These are phyloP conservation scores for Tanytarsus gracilentus DNA, from an alignment of 2,888 invertebrate genomes.

Conservation along the genomic window DNA sequence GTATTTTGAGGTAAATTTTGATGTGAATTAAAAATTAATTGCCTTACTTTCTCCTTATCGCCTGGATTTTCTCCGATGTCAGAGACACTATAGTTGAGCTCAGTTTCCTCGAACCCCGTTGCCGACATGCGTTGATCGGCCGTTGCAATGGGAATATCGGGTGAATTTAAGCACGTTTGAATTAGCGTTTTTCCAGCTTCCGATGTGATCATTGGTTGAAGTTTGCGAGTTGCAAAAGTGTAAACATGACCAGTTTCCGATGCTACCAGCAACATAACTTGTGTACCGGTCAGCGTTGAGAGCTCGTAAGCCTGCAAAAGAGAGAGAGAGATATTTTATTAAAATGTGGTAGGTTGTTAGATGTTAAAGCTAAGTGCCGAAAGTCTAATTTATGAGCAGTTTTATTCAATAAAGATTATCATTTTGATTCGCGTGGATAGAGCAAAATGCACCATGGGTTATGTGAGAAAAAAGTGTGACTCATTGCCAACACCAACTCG, in stretches of 20 bases:
- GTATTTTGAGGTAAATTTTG: slow-evolving; percentile 29
- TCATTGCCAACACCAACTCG: slow-evolving; percentile 5
- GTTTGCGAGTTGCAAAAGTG: slow-evolving; percentile 96
- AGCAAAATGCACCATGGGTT: not conserved
- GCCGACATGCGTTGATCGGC: slow-evolving; percentile 96
- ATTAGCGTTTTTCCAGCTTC: slow-evolving; percentile 95
- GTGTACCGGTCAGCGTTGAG: slow-evolving; percentile 96
- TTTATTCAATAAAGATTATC: slow-evolving; percentile 7
- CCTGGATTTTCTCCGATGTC: slow-evolving; percentile 43
- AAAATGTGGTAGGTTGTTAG: not conserved
- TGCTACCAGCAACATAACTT: slow-evolving; percentile 98
- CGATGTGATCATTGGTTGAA: slow-evolving; percentile 99
- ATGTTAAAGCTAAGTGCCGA: not conserved
- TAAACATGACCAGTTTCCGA: slow-evolving; percentile 99
- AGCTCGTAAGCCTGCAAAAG: slow-evolving; percentile 91
- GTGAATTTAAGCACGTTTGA: slow-evolving; percentile 96
- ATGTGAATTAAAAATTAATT: slow-evolving; percentile 66
- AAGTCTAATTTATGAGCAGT: slow-evolving; percentile 9
- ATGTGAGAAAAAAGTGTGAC: not conserved
- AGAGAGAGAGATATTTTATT: slow-evolving; percentile 31
- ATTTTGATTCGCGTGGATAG: not conserved
- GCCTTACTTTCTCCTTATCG: slow-evolving; percentile 94
- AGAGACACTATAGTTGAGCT: slow-evolving; percentile 91
- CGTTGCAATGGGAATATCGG: slow-evolving; percentile 70
- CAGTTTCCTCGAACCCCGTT: slow-evolving; percentile 97